Evolutionary conservation across 1,140 invertebrate genomes (phyloP), one percentile per base, ranked within the genome.

Genomic region (Tetramorium parvispinum): DNA sequence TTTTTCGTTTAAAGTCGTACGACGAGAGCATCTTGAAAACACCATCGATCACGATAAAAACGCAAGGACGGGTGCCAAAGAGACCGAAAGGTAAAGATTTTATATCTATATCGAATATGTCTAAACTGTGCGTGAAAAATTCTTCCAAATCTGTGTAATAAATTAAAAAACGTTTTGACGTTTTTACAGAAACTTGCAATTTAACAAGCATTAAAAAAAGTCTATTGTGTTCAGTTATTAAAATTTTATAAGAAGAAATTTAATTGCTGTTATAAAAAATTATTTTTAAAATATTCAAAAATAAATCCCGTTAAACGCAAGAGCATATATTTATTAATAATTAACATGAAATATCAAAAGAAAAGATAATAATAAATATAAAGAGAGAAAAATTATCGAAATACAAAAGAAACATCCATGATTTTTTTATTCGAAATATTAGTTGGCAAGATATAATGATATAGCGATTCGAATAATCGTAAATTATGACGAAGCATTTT

Each of bases 21-120:
- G 97, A 98, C 94, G 97, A 98, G 85, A 97, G 97, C 85, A 97
- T 99, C 89, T 92, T 99, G 53, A 97, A 98, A 92, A 96, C 98
- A 21, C 98, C 98, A 16, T 96, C 97, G n/a, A 96, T 99, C 59
- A 98, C 98, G 3, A 98, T 99, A 55, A 97, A 97, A 93, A 97
- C 97, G 1, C 96, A 97, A 92, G 98, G 98, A 51, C 96, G 97
- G 91, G 97, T 99, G 87, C 98, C 98, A 59, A 97, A 97, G 93
- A 96, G 97, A 90, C 96, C 98, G 73, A 98, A 98, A 97, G 97
- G 97, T 98, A 95, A 94, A 5, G 8, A 65, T 27, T 46, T 57
- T 27, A 13, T 46, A 21, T 65, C 0, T 24, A n/a, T 16, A 71
- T 76, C 3, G 3, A 55, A 55, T 71, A 70, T 75, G 18, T 75